Conservation (phyloP, 2,888 invertebrate species). For the Cylindroiulus punctatus region DNA sequence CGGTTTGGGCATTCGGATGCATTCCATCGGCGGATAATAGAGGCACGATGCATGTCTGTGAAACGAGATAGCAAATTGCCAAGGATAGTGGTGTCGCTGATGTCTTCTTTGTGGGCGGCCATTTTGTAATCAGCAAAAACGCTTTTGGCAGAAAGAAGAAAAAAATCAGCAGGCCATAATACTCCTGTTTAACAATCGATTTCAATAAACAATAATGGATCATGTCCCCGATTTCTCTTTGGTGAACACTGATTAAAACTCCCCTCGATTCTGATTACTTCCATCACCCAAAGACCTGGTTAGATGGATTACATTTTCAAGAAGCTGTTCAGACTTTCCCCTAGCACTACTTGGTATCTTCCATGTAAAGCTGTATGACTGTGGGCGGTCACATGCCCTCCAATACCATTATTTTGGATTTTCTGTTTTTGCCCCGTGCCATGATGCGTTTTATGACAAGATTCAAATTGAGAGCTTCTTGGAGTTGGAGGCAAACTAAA, state of each 20-base stretch:
- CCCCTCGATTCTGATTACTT: background rate
- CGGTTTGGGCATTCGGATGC: background rate
- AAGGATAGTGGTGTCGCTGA: background rate
- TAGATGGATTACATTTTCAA: constrained; percentile 21
- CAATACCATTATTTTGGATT: constrained; percentile 37
- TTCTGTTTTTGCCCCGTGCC: background rate
- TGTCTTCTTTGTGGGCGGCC: constrained; percentile 3
- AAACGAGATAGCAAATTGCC: constrained; percentile 33
- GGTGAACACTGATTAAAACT: background rate
- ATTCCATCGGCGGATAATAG: constrained; percentile 8
- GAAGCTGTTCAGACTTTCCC: background rate
- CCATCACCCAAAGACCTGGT: background rate
- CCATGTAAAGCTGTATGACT: background rate
- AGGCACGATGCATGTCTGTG: constrained; percentile 2
- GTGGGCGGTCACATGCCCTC: constrained; percentile 15
- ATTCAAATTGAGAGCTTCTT: background rate
- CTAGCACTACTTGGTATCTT: background rate
- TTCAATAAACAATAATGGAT: constrained; percentile 28
- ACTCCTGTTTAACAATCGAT: constrained; percentile 17
- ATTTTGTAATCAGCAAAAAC: constrained; percentile 37
- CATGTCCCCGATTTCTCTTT: background rate
- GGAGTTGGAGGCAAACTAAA: constrained; percentile 8
- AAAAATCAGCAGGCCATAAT: background rate
- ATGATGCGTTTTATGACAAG: constrained; percentile 30
- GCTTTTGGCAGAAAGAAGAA: background rate